Evolutionary conservation across 2,888 invertebrate species (phyloP).

Genomic region (Zelleria hepariella): DNA sequence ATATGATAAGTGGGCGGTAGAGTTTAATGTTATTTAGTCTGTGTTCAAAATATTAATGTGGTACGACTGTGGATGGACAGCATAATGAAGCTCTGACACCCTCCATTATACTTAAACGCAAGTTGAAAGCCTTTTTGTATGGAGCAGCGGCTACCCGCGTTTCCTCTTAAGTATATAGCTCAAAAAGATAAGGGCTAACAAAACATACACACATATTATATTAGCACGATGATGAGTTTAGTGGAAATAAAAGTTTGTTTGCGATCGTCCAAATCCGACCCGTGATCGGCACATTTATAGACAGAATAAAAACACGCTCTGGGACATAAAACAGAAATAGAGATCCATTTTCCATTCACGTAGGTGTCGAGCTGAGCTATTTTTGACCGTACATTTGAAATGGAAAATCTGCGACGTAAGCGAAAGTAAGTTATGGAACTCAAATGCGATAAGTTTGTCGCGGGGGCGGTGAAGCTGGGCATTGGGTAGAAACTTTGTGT

Average conservation of each 20-base stretch:
- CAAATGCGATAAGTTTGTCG: neutral
- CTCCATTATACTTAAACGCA: neutral
- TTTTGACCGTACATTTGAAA: neutral
- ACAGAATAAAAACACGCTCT: neutral
- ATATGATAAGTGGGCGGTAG: conserved; percentile 8
- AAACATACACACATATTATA: too few species aligned
- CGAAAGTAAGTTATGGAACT: neutral
- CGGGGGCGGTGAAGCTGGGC: neutral
- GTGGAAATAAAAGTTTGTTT: neutral
- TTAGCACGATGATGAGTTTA: neutral
- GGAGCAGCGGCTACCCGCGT: too few species aligned
- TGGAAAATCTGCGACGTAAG: neutral
- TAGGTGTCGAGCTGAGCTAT: neutral
- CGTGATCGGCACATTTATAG: neutral
- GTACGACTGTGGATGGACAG: neutral
- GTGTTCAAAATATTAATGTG: neutral
- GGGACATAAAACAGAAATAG: neutral
- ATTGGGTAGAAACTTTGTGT: neutral
- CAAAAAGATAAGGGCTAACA: too few species aligned
- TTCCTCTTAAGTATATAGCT: too few species aligned
- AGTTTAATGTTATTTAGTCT: neutral
- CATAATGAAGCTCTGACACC: neutral
- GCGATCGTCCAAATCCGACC: neutral
- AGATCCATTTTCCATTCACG: neutral
- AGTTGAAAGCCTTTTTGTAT: neutral